Percentiles rank a stretch among this genome's conserved stretches.
These are phyloP conservation scores for Drosophila bipectinata DNA, from an alignment of 1,140 invertebrate genomes.

Conservation along the genomic window DNA sequence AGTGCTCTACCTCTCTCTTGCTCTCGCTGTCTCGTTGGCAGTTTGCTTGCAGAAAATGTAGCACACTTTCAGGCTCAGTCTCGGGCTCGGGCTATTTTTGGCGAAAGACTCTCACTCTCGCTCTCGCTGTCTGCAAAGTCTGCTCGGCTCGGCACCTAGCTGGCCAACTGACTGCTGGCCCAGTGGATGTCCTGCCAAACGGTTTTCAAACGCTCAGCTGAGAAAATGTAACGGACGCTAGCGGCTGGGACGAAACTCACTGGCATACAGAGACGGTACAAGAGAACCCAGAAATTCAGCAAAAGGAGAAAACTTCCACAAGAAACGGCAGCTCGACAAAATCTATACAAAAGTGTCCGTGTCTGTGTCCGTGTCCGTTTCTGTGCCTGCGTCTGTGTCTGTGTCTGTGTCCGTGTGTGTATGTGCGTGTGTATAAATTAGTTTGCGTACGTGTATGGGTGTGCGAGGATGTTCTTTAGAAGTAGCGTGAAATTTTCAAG, in stretches of 20 bases:
- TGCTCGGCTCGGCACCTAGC: constrained; percentile 40
- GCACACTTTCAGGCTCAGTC: constrained; percentile 45
- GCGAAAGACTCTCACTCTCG: constrained; percentile 24
- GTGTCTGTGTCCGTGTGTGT: constrained; percentile 31
- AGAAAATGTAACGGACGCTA: constrained; percentile 76
- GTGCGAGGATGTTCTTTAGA: constrained; percentile 31
- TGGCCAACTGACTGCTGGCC: constrained; percentile 54
- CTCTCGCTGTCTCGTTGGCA: neutral
- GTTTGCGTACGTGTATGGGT: constrained; percentile 16
- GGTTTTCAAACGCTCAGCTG: constrained; percentile 74
- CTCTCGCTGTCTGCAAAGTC: constrained; percentile 27
- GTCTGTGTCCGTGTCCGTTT: constrained; percentile 6
- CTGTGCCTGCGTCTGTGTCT: constrained; percentile 28
- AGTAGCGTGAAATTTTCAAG: constrained; percentile 44
- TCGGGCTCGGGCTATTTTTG: constrained; percentile 55
- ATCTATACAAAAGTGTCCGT: constrained; percentile 59
- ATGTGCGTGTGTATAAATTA: constrained; percentile 50
- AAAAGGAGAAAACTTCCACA: constrained; percentile 46
- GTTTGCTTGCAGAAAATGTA: constrained; percentile 57
- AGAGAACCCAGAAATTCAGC: constrained; percentile 37
- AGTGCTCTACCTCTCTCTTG: neutral
- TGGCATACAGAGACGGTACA: constrained; percentile 25
- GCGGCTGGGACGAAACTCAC: constrained; percentile 51
- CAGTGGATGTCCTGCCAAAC: constrained; percentile 61
- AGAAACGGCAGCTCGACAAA: constrained; percentile 55